Evolutionary conservation across 2,888 invertebrate genomes (phyloP).

Genomic region (Microctonus brassicae): DNA sequence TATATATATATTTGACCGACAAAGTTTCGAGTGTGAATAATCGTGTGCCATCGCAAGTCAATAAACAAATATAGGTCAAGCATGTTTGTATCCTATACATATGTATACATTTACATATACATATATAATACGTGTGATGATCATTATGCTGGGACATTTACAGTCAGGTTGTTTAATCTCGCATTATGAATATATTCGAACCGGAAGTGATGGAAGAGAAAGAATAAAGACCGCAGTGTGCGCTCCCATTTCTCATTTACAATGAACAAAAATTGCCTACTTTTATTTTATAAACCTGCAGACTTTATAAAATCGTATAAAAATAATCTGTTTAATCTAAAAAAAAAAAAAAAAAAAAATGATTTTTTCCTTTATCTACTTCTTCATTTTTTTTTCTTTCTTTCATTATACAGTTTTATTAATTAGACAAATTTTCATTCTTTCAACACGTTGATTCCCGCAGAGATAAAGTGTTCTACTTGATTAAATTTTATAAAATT

Average conservation of each 20-base stretch:
- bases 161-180: background rate
- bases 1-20: background rate
- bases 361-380: too few relatives aligned
- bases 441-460: slow-evolving; percentile 4
- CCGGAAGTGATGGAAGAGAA: background rate
- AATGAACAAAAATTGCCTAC: slow-evolving; percentile 19
- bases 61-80: slow-evolving; percentile 10
- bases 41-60: background rate
- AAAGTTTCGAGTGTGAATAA: slow-evolving; percentile 5
- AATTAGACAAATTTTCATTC: slow-evolving; percentile 22
- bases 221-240: background rate
- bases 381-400: background rate
- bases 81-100: too few relatives aligned
- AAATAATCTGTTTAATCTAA: too few relatives aligned
- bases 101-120: too few relatives aligned
- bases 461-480: slow-evolving; percentile 9
- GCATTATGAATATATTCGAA: background rate
- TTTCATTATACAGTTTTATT: background rate
- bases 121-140: background rate
- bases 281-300: background rate
- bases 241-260: too few relatives aligned
- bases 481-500: slow-evolving; percentile 27
- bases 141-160: background rate
- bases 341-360: background rate
- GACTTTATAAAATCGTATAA: background rate